These are phyloP conservation scores for Vespertilio murinus DNA, from an alignment of 2,797 vertebrate genomes.

Conservation along the genomic window DNA sequence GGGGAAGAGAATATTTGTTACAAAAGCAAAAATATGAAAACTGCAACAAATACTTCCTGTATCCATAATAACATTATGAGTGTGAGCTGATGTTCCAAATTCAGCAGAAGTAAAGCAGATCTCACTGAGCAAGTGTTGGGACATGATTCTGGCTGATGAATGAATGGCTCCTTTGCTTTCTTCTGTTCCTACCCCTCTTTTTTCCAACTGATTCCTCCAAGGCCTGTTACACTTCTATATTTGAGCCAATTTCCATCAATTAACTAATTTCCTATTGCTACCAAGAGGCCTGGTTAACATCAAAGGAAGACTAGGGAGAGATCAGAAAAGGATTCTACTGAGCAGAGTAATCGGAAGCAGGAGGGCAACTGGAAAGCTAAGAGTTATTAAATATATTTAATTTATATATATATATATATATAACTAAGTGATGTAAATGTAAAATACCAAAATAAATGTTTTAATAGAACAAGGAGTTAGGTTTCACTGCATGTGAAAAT, in stretches of 20 bases:
- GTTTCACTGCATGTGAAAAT: neutral
- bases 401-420: too few relatives aligned
- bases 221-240: neutral
- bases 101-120: neutral
- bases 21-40: neutral
- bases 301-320: neutral
- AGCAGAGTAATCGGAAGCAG: neutral
- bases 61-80: neutral
- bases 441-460: neutral
- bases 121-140: neutral
- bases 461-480: neutral
- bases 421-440: neutral
- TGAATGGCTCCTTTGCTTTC: neutral
- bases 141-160: neutral
- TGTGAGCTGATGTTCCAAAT: neutral
- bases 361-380: neutral
- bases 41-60: neutral
- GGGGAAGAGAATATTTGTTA: neutral
- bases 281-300: neutral
- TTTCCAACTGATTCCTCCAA: neutral
- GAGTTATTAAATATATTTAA: neutral
- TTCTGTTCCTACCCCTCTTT: neutral
- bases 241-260: neutral
- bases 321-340: neutral
- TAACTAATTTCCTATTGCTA: neutral